Evolutionary conservation across 2,113 vertebrate genomes (phyloP), one percentile per base, ranked within the genome.

Genomic region (Galbula dea): DNA sequence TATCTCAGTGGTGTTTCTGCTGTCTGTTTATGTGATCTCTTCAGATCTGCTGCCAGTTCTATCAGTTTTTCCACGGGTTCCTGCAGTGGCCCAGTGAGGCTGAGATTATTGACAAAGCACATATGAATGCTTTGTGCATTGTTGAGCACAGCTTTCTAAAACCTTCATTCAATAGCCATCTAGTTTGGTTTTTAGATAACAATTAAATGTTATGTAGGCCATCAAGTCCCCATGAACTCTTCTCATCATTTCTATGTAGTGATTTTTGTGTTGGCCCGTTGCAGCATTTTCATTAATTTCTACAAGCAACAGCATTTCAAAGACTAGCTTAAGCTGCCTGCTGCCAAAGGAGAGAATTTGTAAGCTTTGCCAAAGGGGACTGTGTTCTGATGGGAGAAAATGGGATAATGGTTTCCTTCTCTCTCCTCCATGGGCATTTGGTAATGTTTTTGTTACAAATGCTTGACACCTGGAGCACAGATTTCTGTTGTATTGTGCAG

Each of bases 361-460:
- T 74, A 55, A 77, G 65, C 41, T 67, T 82, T 88, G 36, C 62
- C 36, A 23, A 22, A 43, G 55, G 51, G 23, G 27, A 43, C 27
- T 88, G 6, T 1, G 7, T 39, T 75, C 88, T 55, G 74, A 52
- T 82, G 55, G 30, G 43, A 79, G 54, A 65, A 88, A 88, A 91
- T 54, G 16, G 48, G 39, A 49, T 69, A 59, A 75, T 74, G 0
- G 0, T 68, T 87, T 68, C 30, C 15, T 10, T 58, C 18, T 17
- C 27, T 52, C n/a, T 62, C 26, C 26, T 8, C 0, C 2, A 8
- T 37, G 26, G 61, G 34, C 39, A 24, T 65, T 48, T 34, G 0
- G 0, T 54, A 20, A 75, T 54, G 32, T 43, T 79, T 86, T 87
- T 63, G 30, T 34, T 71, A 37, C 51, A 69, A 46, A 65, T 26